Base-by-base conservation (phyloP, 2,888 invertebrate species). In the Microchrysa polita region DNA sequence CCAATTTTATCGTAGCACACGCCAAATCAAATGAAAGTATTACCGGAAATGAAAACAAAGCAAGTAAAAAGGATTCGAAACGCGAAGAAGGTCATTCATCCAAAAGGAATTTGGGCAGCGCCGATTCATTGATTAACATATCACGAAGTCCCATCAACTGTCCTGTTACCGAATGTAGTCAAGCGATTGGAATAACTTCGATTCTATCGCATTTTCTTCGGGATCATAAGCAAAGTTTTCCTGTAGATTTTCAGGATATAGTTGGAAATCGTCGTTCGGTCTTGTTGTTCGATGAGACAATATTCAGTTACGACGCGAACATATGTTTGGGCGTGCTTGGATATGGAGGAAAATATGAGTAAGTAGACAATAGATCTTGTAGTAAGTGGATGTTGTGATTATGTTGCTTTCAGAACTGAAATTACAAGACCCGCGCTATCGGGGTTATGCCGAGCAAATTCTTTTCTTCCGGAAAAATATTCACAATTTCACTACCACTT, bases 171-270 rank as follows among this genome's bases (percentile, higher is more conserved):
- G 72, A 73, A 27, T 81, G 81, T 53, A 75, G 75, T 16, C 77
- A 76, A 40, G 79, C 78, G 5, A 78, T 80, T 27, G 81, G 81
- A 4, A 77, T 78, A 16, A 80, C 81, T 0, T 79, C 79, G 22
- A 76, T 81, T 1, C 59, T 81, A 52, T 80, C 80, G 4, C 81
- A 81, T 75, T 80, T 80, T 65, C 72, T 81, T 4, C 78, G 78
- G 0, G 80, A 81, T 74, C 81, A 81, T 72, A 65, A 63, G 27
- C 67, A 71, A 40, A 14, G 27, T 10, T 67, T 74, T 73, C 52
- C 67, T 1, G 61, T 73, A 4, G 65, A 75, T 73, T 80, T 79
- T 73, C 77, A 78, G 61, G 79, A 80, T 63, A 78, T 80, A 5
- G 78, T 77, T 67, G 72, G 74, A 1, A 77, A 74, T 0, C 78